Conservation (phyloP, 2,888 invertebrate genomes). For the Thera britannica region DNA sequence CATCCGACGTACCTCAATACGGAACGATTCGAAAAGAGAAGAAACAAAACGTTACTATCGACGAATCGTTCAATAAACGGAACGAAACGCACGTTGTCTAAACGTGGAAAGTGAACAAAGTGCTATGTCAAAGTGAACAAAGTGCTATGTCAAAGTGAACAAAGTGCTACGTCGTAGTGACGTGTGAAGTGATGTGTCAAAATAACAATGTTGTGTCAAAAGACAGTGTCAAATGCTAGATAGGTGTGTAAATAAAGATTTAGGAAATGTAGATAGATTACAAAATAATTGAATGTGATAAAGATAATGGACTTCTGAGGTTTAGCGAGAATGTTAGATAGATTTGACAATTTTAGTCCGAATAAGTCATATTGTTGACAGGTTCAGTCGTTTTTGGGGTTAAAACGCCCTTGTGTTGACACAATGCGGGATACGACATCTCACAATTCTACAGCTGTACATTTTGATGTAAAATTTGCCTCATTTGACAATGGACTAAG, state of each 20-base stretch:
- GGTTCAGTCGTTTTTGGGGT: constrained; percentile 22
- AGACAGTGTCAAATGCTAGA: constrained; percentile 38
- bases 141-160: constrained; percentile 16
- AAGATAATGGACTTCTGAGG: constrained; percentile 49
- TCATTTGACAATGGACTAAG: background rate
- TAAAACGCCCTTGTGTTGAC: background rate
- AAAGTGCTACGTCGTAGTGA: constrained; percentile 18
- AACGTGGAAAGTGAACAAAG: constrained; percentile 30
- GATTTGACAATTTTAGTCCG: constrained; percentile 47
- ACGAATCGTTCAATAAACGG: constrained; percentile 75
- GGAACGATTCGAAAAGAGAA: constrained; percentile 82
- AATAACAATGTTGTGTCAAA: constrained; percentile 37
- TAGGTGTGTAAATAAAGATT: constrained; percentile 68
- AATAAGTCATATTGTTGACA: constrained; percentile 42
- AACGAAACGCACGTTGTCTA: constrained; percentile 78
- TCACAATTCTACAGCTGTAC: constrained; percentile 1
- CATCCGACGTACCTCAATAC: constrained; percentile 79
- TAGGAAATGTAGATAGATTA: constrained; percentile 77
- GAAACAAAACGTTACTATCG: constrained; percentile 82
- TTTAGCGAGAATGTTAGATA: constrained; percentile 55
- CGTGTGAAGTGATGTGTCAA: constrained; percentile 32
- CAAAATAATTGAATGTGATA: constrained; percentile 78
- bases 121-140: constrained; percentile 9
- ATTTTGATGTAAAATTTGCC: background rate
- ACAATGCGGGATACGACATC: background rate